A percentile compares a stretch with the other conserved stretches of the same genome.
These are phyloP conservation scores for Orientallactaga sibirica DNA, from an alignment of 2,797 vertebrate species.

Conservation along the genomic window DNA sequence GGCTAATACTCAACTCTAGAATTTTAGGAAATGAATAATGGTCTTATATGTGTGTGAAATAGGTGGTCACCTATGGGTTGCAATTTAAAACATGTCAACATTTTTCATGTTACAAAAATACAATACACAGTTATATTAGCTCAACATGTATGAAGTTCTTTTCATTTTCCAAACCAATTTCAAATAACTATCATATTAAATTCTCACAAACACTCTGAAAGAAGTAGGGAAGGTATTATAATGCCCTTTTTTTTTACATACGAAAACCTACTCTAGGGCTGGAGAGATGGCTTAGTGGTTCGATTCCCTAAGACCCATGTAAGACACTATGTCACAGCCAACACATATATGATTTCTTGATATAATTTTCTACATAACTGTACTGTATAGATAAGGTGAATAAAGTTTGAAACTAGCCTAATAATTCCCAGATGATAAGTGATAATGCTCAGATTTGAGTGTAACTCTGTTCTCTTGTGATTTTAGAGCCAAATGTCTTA, in stretches of 20 bases:
- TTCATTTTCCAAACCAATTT: constrained; percentile 45
- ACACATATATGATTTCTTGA: background rate
- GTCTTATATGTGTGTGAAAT: background rate
- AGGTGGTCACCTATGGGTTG: background rate
- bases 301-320: no score
- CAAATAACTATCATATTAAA: constrained; percentile 36
- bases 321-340: background rate
- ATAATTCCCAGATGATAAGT: background rate
- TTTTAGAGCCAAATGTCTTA: constrained; percentile 3
- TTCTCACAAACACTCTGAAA: constrained; percentile 32
- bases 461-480: no score
- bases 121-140: constrained; percentile 3
- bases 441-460: background rate
- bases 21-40: constrained; percentile 50
- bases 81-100: constrained; percentile 47
- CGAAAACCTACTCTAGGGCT: background rate
- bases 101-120: constrained; percentile 41
- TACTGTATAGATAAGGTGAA: constrained; percentile 4
- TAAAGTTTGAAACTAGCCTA: background rate
- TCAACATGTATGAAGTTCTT: constrained; percentile 42
- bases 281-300: no score
- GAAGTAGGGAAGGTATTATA: background rate
- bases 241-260: constrained; percentile 12
- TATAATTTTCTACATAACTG: constrained; percentile 14
- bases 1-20: constrained; percentile 39